These are phyloP conservation scores for Scomber colias DNA, from an alignment of 2,113 vertebrate species.

Conservation along the genomic window DNA sequence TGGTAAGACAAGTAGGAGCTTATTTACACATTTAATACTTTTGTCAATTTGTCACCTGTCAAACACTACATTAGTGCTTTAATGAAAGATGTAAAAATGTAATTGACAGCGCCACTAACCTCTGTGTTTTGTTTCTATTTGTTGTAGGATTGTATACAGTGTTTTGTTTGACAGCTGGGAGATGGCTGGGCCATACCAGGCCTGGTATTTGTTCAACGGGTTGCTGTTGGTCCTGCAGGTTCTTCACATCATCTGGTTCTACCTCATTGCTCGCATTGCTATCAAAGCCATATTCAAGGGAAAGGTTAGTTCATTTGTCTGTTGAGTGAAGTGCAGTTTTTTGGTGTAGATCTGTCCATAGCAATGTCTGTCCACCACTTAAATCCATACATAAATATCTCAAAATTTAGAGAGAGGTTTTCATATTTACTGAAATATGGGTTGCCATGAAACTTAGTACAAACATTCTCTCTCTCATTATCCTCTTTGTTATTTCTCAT, in stretches of 20 bases:
- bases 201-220: constrained; percentile 95
- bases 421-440: too few species aligned
- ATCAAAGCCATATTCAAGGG: constrained; percentile 91
- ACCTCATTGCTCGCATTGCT: constrained; percentile 91
- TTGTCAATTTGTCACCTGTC: not conserved
- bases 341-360: not conserved
- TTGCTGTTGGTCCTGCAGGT: constrained; percentile 89
- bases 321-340: not conserved
- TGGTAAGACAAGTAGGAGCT: constrained; percentile 86
- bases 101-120: constrained; percentile 20
- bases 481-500: too few species aligned
- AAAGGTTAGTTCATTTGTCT: constrained; percentile 84
- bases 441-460: not conserved
- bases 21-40: not conserved
- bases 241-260: constrained; percentile 94
- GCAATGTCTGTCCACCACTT: not conserved
- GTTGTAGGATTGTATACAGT: constrained; percentile 79
- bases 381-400: not conserved
- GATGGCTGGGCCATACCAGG: constrained; percentile 89
- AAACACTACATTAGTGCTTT: not conserved
- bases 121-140: constrained; percentile 9
- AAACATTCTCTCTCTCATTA: not conserved
- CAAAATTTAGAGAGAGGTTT: not conserved
- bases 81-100: not conserved
- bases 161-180: constrained; percentile 95